A percentile compares a stretch with the other conserved stretches of the same genome.
Conservation (phyloP, 2,113 vertebrate species). For the Salvelinus alpinus region DNA sequence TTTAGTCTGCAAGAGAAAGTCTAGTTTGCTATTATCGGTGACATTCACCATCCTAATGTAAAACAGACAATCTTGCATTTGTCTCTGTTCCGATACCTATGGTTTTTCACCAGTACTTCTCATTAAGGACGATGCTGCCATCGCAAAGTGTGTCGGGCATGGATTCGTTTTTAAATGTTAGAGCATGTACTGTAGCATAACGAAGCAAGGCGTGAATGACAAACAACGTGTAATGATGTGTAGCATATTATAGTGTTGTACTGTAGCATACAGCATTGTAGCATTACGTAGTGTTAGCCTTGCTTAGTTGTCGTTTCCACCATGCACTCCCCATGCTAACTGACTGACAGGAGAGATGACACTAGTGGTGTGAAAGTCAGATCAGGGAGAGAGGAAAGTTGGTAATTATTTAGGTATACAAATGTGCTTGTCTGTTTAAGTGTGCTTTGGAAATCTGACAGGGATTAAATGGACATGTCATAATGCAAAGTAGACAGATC, state of each 20-base stretch:
- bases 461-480: slow-evolving; percentile 50
- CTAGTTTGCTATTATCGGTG: not conserved
- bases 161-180: slow-evolving; percentile 15
- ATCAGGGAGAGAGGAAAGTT: slow-evolving; percentile 14
- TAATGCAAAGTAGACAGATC: slow-evolving; percentile 35
- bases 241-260: not conserved
- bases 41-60: slow-evolving; percentile 6
- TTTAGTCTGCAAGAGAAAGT: not conserved
- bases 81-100: slow-evolving; percentile 3
- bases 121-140: not conserved
- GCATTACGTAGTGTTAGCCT: too few relatives aligned
- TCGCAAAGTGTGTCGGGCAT: slow-evolving; percentile 4
- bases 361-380: slow-evolving; percentile 2
- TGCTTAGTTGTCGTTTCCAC: not conserved
- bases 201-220: not conserved
- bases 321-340: not conserved
- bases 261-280: too few relatives aligned
- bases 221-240: not conserved
- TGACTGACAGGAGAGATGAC: slow-evolving; percentile 3
- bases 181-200: not conserved
- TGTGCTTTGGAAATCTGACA: slow-evolving; percentile 35
- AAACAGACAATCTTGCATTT: slow-evolving; percentile 7
- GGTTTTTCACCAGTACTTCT: slow-evolving; percentile 7
- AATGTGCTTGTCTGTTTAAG: slow-evolving; percentile 49
- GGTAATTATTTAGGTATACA: slow-evolving; percentile 61